Evolutionary conservation across 2,888 invertebrate species (phyloP), one percentile per base, ranked within the genome.

Genomic region (Fissipunctia ypsillon): DNA sequence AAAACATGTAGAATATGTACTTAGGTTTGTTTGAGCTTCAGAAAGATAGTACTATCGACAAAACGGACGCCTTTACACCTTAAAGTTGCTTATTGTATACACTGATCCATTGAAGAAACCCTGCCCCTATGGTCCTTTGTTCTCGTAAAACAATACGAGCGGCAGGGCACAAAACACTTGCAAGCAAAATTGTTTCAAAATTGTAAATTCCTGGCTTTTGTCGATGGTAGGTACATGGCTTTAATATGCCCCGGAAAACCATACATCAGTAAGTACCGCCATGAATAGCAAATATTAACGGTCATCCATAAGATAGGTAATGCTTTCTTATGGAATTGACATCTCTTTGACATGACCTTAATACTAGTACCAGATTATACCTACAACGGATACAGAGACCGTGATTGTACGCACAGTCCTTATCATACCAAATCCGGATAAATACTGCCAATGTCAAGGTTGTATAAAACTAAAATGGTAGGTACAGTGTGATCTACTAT

Each of bases 331-430:
- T 43, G 31, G 19, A n/a, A 25, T 48, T 38, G 28, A 41, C 16
- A 35, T 50, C 16, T 57, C 56, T 14, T 28, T 48, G 41, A 67
- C 25, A 66, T 38, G 35, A 22, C 35, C 4, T 10, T 25, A 68
- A 22, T 31, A 75, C 12, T 54, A 28, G 10, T 52, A 22, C 2
- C 28, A 41, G 41, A 28, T 63, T 28, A 28, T 61, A 28, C 10
- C 28, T 28, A 63, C 4, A 54, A 16, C 16, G 16, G 10, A 38
- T 12, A 75, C 52, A 76, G 12, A 56, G 56, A 43, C 25, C 2
- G 31, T 57, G 67, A 68, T 76, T 74, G 25, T 76, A 14, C 25
- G 10, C 31, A 14, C 25, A 65, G 35, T 76, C 5, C 66, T 38
- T 76, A 56, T 25, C 45, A 41, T 22, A 28, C n/a, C 22, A 50